Percentiles rank a stretch among this genome's conserved stretches.
Evolutionary conservation across 2,113 vertebrate species (phyloP).

Genomic region (Cathartes aura): DNA sequence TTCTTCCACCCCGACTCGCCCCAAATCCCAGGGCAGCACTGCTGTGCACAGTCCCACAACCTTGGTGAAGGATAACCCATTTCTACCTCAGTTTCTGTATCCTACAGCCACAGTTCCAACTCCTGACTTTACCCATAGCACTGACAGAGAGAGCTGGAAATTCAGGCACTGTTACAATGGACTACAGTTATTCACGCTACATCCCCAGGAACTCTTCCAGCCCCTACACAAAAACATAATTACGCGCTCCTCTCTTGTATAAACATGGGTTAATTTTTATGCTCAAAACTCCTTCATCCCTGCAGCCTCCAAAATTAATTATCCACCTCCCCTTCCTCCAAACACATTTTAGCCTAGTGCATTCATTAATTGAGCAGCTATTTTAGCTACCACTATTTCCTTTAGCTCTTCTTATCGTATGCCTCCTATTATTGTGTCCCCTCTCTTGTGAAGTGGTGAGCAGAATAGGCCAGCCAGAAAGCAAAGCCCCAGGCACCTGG

Average conservation of each 20-base stretch:
- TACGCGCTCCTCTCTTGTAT: neutral
- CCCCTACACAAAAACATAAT: neutral
- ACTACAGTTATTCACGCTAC: neutral
- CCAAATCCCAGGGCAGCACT: neutral
- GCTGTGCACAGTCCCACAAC: neutral
- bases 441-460: neutral
- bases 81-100: neutral
- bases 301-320: neutral
- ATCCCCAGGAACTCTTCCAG: neutral
- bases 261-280: neutral
- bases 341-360: neutral
- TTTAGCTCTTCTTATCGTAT: neutral
- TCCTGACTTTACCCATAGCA: neutral
- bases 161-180: neutral
- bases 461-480: neutral
- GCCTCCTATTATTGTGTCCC: neutral
- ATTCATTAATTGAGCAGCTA: neutral
- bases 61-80: neutral
- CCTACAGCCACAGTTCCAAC: neutral
- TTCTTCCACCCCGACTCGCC: neutral
- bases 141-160: neutral
- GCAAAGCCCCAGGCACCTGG: neutral
- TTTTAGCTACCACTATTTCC: neutral
- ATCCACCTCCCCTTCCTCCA: neutral
- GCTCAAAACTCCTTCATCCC: neutral